Evolutionary conservation across 2,113 vertebrate genomes (phyloP).

Genomic region (Marcusenius ussheri): DNA sequence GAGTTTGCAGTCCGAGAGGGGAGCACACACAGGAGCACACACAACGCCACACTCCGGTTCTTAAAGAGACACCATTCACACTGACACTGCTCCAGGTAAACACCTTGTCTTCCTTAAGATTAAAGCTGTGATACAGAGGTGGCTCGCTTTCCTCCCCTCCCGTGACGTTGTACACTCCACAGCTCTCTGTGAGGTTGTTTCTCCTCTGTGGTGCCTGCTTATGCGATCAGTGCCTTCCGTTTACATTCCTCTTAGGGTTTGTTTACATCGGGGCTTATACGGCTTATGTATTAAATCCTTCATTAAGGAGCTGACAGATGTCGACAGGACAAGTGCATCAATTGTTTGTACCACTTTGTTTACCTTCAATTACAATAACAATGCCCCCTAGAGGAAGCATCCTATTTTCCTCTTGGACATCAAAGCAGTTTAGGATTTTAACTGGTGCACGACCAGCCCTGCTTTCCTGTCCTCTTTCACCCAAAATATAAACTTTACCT

Average conservation of each 20-base stretch:
- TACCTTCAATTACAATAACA: not conserved
- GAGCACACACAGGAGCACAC: not conserved
- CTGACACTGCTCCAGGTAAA: conserved; percentile 5
- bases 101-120: not conserved
- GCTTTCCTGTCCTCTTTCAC: not conserved
- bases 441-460: not conserved
- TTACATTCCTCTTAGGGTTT: conserved; percentile 17
- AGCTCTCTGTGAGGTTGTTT: conserved; percentile 38
- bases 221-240: conserved; percentile 10
- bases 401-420: not conserved
- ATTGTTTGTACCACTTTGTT: not conserved
- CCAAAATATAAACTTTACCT: not conserved
- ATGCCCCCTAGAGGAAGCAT: not conserved
- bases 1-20: not conserved
- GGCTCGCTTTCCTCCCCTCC: not conserved
- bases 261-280: conserved; percentile 32
- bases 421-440: not conserved
- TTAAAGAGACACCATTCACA: conserved; percentile 30
- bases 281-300: conserved; percentile 19
- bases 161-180: conserved; percentile 23
- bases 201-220: conserved; percentile 42
- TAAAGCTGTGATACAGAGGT: not conserved
- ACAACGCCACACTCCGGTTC: not conserved
- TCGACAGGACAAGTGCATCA: not conserved
- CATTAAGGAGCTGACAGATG: not conserved